Conservation (phyloP, 1,140 invertebrate species). For the Drosophila novamexicana region DNA sequence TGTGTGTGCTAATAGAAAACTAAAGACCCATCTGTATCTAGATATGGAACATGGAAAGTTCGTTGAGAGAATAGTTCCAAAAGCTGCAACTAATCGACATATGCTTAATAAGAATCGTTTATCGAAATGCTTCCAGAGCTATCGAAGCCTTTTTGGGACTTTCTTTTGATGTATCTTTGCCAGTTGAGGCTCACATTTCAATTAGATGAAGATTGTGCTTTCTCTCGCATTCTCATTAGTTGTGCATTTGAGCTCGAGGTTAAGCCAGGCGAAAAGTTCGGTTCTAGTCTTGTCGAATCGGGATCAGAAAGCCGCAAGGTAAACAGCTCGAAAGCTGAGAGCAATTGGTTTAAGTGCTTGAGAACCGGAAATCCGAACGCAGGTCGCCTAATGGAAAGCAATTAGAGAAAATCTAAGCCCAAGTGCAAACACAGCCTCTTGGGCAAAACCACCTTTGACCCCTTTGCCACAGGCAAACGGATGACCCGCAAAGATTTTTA, state of each 20-base stretch:
- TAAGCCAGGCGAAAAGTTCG: conserved; percentile 7
- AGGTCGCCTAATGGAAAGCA: conserved; percentile 43
- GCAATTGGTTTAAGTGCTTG: conserved; percentile 69
- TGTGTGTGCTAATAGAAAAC: too few relatives aligned
- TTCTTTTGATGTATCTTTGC: too few relatives aligned
- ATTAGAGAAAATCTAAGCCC: conserved; percentile 17
- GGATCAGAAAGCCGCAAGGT: conserved; percentile 39
- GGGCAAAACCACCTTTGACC: conserved; percentile 38
- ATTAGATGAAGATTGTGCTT: too few relatives aligned
- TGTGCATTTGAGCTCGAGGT: neutral
- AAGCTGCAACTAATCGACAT: too few relatives aligned
- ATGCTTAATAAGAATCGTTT: too few relatives aligned
- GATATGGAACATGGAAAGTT: too few relatives aligned
- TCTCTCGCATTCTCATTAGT: too few relatives aligned
- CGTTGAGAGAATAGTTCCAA: too few relatives aligned
- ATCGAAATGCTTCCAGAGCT: too few relatives aligned
- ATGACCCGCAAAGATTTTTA: conserved; percentile 67
- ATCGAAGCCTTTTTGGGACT: too few relatives aligned
- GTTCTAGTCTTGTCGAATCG: conserved; percentile 19
- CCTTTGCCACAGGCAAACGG: conserved; percentile 9
- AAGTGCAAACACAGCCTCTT: conserved; percentile 30
- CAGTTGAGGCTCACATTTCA: too few relatives aligned
- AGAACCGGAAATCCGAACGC: conserved; percentile 15
- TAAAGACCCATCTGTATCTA: too few relatives aligned
- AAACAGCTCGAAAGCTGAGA: conserved; percentile 44